Base-by-base conservation (phyloP, 2,888 invertebrate species). In the Lasioglossum morio region DNA sequence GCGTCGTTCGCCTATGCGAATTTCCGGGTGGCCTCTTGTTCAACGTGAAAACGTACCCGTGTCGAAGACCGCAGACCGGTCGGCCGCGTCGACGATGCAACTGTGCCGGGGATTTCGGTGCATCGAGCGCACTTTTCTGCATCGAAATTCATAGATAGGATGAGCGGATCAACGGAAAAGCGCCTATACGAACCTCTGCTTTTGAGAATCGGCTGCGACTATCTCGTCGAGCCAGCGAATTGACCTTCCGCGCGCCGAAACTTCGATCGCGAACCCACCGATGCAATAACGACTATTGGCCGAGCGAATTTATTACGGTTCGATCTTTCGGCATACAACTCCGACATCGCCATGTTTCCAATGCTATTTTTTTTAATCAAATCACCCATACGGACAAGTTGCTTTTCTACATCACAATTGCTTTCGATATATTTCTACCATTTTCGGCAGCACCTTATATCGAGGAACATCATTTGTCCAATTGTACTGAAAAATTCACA, bases 41-140 rank as follows among this genome's bases (percentile, higher is more conserved):
- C 72, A 63, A 19, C 69, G 69, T 48, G 23, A 7, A 69, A 40
- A 53, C 77, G 74, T 84, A 69, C 72, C 81, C 75, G 46, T 81
- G 77, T 81, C 37, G 77, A 87, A 89, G 78, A 82, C 77, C 87
- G 70, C 85, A 87, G 43, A 5, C 14, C 10, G 34, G 34, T 48
- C 16, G 16, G 46, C 46, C 73, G 63, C 46, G 60, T 37, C 69
- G 53, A 14, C 77, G 72, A 48, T 82, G 76, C 75, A 66, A 78
- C 83, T 78, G 77, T 76, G 27, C 66, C 72, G 63, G 27, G 43
- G 66, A 85, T 85, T 85, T 57, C 43, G 77, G 69, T 72, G 78
- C 66, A 37, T 72, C 79, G 63, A 81, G 77, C 66, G 74, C 60
- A 83, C 78, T 83, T 87, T 84, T 81, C 82, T 48, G 30, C 81